Evolutionary conservation across 2,797 vertebrate genomes (phyloP).

Genomic region (Peromyscus aztecus): DNA sequence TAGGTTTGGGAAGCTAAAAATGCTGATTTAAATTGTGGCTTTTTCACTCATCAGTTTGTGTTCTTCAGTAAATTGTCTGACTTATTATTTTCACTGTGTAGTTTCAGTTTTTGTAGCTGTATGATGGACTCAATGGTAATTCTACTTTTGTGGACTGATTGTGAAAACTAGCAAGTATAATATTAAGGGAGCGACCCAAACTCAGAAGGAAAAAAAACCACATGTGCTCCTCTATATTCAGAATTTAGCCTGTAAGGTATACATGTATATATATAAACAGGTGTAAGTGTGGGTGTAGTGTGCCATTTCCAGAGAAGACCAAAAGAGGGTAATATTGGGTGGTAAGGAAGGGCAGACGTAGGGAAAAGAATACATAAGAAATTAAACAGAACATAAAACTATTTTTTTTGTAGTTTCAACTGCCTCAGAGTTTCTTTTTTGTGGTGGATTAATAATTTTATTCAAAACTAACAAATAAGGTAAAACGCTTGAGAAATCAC

Average conservation of each 20-base stretch:
- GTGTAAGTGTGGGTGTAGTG: background rate
- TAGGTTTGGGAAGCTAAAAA: constrained; percentile 9
- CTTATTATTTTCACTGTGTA: background rate
- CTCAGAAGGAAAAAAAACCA: background rate
- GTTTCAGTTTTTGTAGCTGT: constrained; percentile 5
- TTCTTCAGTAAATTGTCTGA: background rate
- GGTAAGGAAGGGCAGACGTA: background rate
- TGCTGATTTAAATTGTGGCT: background rate
- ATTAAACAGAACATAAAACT: background rate
- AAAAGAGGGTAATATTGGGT: background rate
- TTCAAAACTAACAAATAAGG: background rate
- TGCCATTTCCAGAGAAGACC: background rate
- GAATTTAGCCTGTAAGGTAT: background rate
- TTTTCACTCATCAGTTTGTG: background rate
- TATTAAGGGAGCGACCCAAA: background rate
- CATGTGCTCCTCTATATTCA: background rate
- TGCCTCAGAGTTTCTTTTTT: background rate
- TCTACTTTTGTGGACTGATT: background rate
- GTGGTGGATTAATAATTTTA: background rate
- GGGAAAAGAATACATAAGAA: background rate
- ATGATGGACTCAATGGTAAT: background rate
- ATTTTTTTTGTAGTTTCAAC: background rate
- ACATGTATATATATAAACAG: background rate
- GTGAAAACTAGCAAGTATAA: background rate
- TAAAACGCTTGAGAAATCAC: background rate